Conservation (phyloP, 1,140 invertebrate genomes). For the Formica exsecta region DNA sequence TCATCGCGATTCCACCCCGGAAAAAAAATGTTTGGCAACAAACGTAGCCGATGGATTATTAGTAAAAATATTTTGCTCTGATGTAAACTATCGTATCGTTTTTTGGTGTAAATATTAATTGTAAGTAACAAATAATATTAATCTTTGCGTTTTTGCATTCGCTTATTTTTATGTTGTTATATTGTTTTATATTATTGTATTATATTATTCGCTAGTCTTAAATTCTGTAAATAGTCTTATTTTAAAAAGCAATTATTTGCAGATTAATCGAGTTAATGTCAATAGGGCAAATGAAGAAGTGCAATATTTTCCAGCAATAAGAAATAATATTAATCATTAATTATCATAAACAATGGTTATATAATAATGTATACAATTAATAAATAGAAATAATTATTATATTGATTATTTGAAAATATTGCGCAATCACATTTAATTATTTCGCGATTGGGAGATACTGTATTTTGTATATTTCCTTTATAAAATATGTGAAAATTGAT, state of each 20-base stretch:
- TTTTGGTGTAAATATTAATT: not conserved
- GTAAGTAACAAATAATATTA: not conserved
- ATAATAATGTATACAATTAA: not conserved
- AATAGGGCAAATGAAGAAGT: not conserved
- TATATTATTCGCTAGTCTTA: not conserved
- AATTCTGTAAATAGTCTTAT: not conserved
- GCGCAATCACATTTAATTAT: not conserved
- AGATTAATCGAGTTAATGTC: not conserved
- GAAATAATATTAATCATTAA: not conserved
- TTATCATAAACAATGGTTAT: conserved; percentile 1
- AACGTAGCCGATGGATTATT: conserved; percentile 38
- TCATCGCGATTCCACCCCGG: conserved; percentile 30
- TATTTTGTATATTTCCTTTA: not conserved
- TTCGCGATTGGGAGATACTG: not conserved
- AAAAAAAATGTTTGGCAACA: not conserved
- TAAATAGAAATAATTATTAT: conserved; percentile 8
- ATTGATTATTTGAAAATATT: conserved; percentile 23
- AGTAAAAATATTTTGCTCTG: conserved; percentile 27
- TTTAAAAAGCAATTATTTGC: not conserved
- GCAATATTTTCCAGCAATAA: not conserved
- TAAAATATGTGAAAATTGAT: conserved; percentile 21
- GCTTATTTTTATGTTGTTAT: not conserved
- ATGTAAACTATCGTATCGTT: not conserved
- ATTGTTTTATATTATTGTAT: too few relatives aligned
- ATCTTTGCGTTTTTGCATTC: not conserved